Evolutionary conservation across 23 tunicate genomes (phyloP), one percentile per base, ranked within the genome.

Genomic region (Ascidia mentula): DNA sequence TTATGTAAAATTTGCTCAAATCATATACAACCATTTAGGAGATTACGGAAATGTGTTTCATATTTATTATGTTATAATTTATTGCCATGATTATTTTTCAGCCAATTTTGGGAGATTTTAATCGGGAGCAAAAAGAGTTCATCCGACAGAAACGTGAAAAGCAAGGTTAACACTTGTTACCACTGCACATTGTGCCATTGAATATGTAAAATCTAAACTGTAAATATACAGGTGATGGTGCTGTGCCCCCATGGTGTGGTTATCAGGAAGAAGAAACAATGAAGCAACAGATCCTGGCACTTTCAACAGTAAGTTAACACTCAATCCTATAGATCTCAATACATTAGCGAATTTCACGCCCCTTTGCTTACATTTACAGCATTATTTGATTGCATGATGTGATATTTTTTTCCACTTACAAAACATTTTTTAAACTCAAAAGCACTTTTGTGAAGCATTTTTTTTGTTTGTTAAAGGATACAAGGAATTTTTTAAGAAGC

Each of bases 211-310:
- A n/a, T n/a, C n/a, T n/a, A n/a, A n/a, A n/a, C n/a, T n/a, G n/a
- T n/a, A n/a, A n/a, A 32, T 72, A n/a, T n/a, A n/a, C 60, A 92
- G 97, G 81, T 33, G 92, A 82, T 53, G 98, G 82, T 0, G 83
- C 95, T 53, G 89, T 93, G 6, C 98, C 96, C 9, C 92, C 93
- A 38, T 95, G 99, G 99, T 69, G 35, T 73, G 99, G 99, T 3
- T 95, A 95, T 40, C 91, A 95, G 71, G 95, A 95, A 59, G 89
- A 82, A 32, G 99, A 90, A 69, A 73, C 76, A 34, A 90, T 95
- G 96, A 95, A 95, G 79, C 79, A 86, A 69, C 99, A 95, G 70
- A 95, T 95, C 35, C 85, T 95, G 45, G 89, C 92, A 12, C 60
- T 95, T 34, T 95, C 99, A 6, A 84, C 86, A n/a, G 98, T 94